These are phyloP conservation scores for Druceiella hillmani DNA, from an alignment of 2,888 invertebrate species.

Conservation along the genomic window DNA sequence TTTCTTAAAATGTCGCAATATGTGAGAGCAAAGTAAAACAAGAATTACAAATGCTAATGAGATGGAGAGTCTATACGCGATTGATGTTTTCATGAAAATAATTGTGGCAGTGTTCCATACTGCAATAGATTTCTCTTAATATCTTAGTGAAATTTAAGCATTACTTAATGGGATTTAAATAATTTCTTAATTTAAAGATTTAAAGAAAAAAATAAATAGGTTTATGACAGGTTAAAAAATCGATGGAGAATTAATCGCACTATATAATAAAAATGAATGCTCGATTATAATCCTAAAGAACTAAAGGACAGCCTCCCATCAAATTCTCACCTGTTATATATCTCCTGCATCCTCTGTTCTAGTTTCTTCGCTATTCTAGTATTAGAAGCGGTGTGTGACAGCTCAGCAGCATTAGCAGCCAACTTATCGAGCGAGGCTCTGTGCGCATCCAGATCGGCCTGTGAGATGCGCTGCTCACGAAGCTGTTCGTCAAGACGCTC, in stretches of 20 bases:
- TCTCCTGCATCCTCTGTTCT: slow-evolving; percentile 83
- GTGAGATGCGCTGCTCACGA: slow-evolving; percentile 76
- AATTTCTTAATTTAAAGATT: no score
- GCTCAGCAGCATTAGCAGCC: slow-evolving; percentile 70
- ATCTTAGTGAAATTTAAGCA: no score
- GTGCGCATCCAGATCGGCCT: slow-evolving; percentile 82
- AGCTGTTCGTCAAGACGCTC: slow-evolving; percentile 88
- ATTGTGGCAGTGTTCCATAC: no score
- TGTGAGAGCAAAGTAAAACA: no score
- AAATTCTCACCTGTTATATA: slow-evolving; percentile 51
- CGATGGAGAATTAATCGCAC: slow-evolving; percentile 25
- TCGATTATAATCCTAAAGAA: not conserved
- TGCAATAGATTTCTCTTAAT: no score
- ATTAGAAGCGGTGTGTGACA: slow-evolving; percentile 76
- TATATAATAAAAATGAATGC: no score
- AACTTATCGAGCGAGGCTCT: slow-evolving; percentile 81
- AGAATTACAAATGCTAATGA: no score
- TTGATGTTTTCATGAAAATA: no score
- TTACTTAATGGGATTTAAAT: no score
- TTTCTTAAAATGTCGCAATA: no score
- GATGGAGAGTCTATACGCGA: no score
- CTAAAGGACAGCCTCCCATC: not conserved
- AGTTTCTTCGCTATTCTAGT: slow-evolving; percentile 84
- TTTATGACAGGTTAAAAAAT: not conserved
- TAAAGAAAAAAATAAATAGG: not conserved